These are phyloP conservation scores for Stylophora pistillata DNA, from an alignment of 64 coral and sea anemone genomes.

Conservation along the genomic window DNA sequence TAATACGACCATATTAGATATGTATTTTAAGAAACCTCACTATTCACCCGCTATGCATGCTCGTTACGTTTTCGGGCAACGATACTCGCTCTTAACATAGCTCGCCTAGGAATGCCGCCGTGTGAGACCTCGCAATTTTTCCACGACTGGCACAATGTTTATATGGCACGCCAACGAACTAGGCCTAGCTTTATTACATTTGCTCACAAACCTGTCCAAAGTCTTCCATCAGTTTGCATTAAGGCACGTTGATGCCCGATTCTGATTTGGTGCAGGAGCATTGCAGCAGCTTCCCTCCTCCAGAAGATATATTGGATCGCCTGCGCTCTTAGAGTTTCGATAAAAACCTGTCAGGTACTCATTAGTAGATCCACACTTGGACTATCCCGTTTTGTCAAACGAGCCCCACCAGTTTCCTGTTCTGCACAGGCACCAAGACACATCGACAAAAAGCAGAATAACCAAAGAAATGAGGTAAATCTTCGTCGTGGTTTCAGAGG, in stretches of 20 bases:
- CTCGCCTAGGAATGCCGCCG: no score
- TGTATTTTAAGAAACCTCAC: no score
- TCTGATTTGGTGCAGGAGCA: not conserved
- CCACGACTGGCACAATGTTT: no score
- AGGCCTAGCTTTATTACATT: not conserved
- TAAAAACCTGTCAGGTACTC: slow-evolving; percentile 33
- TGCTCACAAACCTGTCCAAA: slow-evolving; percentile 8
- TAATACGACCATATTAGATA: no score
- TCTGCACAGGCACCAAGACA: not conserved
- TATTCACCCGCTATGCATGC: no score
- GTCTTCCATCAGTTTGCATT: slow-evolving; percentile 6
- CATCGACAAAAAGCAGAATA: not conserved
- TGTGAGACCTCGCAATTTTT: no score
- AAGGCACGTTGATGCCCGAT: not conserved
- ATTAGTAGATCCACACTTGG: not conserved
- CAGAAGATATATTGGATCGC: not conserved
- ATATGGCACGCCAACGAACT: not conserved
- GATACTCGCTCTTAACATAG: no score
- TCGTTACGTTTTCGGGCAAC: no score
- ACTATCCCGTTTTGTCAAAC: slow-evolving; percentile 35
- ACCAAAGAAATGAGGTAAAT: not conserved
- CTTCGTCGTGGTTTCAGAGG: not conserved
- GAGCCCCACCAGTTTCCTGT: slow-evolving; percentile 13
- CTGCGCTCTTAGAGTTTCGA: not conserved
- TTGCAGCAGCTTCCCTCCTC: slow-evolving; percentile 37